Conservation (phyloP, 2,888 invertebrate genomes). For the Acrobasis repandana region DNA sequence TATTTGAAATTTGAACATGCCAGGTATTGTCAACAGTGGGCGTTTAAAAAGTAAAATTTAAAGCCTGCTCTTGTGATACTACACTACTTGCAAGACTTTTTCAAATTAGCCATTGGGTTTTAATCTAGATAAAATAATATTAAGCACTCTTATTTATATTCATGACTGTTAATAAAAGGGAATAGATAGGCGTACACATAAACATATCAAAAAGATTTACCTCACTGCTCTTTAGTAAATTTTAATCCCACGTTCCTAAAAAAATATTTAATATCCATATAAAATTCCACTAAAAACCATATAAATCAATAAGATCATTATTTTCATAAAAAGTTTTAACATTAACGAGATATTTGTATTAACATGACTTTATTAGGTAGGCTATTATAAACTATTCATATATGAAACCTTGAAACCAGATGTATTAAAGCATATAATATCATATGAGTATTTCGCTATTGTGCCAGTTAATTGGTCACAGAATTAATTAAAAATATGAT, state of each 20-base stretch:
- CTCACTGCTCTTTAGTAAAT: neutral
- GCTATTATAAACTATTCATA: conserved; percentile 5
- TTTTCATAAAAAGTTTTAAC: conserved; percentile 11
- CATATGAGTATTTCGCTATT: neutral
- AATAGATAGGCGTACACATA: neutral
- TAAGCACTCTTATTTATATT: neutral
- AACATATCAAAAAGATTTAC: conserved; percentile 8
- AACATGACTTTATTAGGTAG: conserved; percentile 16
- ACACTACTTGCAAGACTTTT: too few species aligned
- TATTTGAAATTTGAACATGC: too few species aligned
- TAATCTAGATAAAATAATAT: neutral
- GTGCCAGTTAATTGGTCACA: neutral
- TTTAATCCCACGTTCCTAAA: conserved; percentile 4
- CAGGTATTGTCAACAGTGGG: too few species aligned
- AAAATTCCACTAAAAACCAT: neutral
- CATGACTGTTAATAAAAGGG: neutral
- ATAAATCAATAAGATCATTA: conserved; percentile 17
- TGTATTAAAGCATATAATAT: neutral
- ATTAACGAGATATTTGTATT: neutral
- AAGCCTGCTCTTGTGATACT: too few species aligned
- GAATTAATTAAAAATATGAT: conserved; percentile 16
- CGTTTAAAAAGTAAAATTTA: too few species aligned
- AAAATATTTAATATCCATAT: conserved; percentile 6
- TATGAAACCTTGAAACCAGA: conserved; percentile 7
- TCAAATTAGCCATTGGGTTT: too few species aligned